These are phyloP conservation scores for Lymantria dispar DNA, from an alignment of 2,888 invertebrate species.

Conservation along the genomic window DNA sequence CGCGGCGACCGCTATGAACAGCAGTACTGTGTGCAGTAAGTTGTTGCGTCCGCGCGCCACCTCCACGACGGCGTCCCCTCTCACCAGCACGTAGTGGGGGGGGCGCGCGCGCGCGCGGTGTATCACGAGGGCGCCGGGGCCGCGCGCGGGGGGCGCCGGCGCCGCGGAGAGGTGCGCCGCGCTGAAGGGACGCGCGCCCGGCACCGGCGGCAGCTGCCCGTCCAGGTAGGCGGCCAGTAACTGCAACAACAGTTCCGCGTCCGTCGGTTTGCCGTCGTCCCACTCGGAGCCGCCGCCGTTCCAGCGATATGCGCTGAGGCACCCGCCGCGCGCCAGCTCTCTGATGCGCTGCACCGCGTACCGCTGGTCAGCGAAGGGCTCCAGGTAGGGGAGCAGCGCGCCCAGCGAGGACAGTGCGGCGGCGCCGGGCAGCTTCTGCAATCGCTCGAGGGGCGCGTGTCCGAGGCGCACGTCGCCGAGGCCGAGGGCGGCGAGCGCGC, in stretches of 20 bases:
- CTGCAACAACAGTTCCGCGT: slow-evolving; percentile 93
- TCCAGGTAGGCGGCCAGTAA: slow-evolving; percentile 93
- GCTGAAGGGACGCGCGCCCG: slow-evolving; percentile 92
- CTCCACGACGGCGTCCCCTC: slow-evolving; percentile 53
- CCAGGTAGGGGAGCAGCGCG: slow-evolving; percentile 37
- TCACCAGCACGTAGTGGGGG: slow-evolving; percentile 90
- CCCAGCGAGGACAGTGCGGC: slow-evolving; percentile 29
- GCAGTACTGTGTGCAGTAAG: slow-evolving; percentile 86
- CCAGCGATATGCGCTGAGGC: slow-evolving; percentile 95
- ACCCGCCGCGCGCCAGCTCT: slow-evolving; percentile 85
- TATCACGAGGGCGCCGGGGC: slow-evolving; percentile 9
- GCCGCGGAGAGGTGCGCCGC: slow-evolving; percentile 98
- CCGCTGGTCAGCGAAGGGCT: slow-evolving; percentile 76
- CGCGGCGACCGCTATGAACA: slow-evolving; percentile 90
- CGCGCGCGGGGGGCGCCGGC: slow-evolving; percentile 82
- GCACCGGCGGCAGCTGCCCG: slow-evolving; percentile 90
- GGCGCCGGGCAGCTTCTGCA: slow-evolving; percentile 41
- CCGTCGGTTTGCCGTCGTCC: slow-evolving; percentile 93
- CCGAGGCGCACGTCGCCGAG: slow-evolving; percentile 33
- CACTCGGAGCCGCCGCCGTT: slow-evolving; percentile 91
- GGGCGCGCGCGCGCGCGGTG: slow-evolving; percentile 22
- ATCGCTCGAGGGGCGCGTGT: slow-evolving; percentile 36
- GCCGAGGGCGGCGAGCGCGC: slow-evolving; percentile 81
- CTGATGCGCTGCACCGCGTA: slow-evolving; percentile 67
- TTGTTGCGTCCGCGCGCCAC: slow-evolving; percentile 27